phyloP scores from a whole-genome alignment of 2,797 vertebrate species.

The Arvicola amphibius region DNA sequence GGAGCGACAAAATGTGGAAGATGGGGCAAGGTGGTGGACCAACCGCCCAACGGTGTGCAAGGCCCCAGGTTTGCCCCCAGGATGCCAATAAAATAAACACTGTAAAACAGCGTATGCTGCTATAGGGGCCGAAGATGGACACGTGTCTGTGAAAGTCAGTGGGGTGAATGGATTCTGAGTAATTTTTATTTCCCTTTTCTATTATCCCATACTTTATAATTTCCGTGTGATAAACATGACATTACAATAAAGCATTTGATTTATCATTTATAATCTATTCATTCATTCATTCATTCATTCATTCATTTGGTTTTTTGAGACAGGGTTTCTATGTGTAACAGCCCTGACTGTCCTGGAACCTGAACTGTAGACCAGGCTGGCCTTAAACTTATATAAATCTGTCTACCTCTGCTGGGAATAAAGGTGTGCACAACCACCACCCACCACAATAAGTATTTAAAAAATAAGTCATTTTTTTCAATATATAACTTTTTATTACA shows the following conservation, averaged over 20 bases:
- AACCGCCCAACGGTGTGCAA: too few species aligned
- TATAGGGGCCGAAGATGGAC: too few species aligned
- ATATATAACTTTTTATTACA: neutral
- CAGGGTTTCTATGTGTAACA: neutral
- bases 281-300: too few species aligned
- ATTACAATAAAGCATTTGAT: neutral
- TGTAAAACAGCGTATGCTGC: fast-evolving
- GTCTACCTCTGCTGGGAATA: neutral
- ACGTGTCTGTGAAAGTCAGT: neutral
- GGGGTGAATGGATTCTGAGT: neutral
- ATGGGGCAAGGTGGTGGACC: neutral
- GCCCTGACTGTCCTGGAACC: neutral
- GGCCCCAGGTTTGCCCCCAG: neutral
- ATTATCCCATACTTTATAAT: conserved; percentile 4
- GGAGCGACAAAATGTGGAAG: neutral
- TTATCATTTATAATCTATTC: too few species aligned
- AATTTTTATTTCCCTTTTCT: neutral
- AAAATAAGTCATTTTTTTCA: neutral
- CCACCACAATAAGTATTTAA: neutral
- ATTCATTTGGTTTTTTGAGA: neutral
- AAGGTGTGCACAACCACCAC: neutral
- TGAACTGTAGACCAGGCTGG: neutral
- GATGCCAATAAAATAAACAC: neutral
- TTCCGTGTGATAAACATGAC: neutral
- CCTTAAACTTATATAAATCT: neutral